Evolutionary conservation across 2,888 invertebrate genomes (phyloP).

Genomic region (Volucella bombylans): DNA sequence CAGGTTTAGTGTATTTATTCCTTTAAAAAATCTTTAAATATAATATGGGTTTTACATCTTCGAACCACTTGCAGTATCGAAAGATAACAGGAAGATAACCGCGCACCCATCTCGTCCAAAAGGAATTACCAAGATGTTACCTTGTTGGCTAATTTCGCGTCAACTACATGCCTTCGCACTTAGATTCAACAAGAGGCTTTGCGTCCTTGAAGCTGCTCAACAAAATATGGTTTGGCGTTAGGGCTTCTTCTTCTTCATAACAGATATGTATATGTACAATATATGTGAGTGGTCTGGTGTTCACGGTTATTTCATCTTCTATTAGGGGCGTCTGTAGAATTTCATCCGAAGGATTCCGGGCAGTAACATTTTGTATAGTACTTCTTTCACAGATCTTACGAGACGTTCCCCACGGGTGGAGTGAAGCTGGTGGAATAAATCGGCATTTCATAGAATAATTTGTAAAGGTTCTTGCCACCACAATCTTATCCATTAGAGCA

Average conservation of each 20-base stretch:
- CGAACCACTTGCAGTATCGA: constrained; percentile 46
- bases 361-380: constrained; percentile 27
- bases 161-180: no score
- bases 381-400: constrained; percentile 40
- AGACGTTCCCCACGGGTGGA: constrained; percentile 69
- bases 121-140: neutral
- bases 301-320: neutral
- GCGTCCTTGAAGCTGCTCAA: no score
- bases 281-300: neutral
- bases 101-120: constrained; percentile 72
- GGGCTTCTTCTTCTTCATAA: neutral
- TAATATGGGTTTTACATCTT: no score
- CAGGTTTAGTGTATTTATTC: no score
- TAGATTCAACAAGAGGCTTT: no score
- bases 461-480: constrained; percentile 29
- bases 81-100: constrained; percentile 73
- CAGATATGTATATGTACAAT: neutral
- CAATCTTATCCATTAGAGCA: neutral
- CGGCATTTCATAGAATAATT: no score
- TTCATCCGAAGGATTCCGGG: constrained; percentile 67
- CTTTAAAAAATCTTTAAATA: no score
- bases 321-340: neutral
- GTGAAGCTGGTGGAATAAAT: constrained; percentile 74
- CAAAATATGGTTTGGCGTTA: neutral
- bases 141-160: no score